Evolutionary conservation across 2,888 invertebrate species (phyloP), one percentile per base, ranked within the genome.

Genomic region (Campoplex nolae): DNA sequence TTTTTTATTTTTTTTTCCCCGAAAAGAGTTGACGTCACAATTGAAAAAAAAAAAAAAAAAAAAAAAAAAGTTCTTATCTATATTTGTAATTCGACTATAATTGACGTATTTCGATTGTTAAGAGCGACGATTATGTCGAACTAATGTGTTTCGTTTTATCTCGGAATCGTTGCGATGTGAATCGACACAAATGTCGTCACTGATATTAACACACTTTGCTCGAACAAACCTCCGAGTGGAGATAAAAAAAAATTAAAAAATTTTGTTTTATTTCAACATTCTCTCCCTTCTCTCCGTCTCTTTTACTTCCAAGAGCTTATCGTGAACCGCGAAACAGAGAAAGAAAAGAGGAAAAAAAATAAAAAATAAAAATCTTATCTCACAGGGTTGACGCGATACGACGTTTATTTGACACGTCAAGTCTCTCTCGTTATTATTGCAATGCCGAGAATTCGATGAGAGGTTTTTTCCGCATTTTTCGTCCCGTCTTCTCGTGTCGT

Each of bases 401-500:
- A 58, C 18, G 62, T 35, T 65, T 51, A 32, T 76, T 76, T 48
- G 18, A 65, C 32, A 48, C 28, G 28, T 38, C 38, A 13, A 38
- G 42, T 23, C 28, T 56, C 8, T 42, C 56, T 75, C 56, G 23
- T 54, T 75, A 42, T 75, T 75, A 23, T 38, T 54, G n/a, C n/a
- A 38, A 56, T 54, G 73, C 7, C 13, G 42, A 42, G 56, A 58
- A 75, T 38, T 42, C 74, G 28, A 23, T 18, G 42, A 23, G 38
- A 75, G 58, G 38, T 56, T 11, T 38, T 54, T 75, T 75, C 74
- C 74, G 58, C 74, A 42, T 75, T 75, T 28, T 42, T 58, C 74
- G 35, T 38, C 74, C 23, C 74, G 28, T 75, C 16, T 42, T 42
- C 11, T 13, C 0, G 1, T 28, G 13, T 23, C 0, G 3, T 16